Conservation (phyloP, 92 coral and sea anemone genomes). For the Plumapathes pennacea region DNA sequence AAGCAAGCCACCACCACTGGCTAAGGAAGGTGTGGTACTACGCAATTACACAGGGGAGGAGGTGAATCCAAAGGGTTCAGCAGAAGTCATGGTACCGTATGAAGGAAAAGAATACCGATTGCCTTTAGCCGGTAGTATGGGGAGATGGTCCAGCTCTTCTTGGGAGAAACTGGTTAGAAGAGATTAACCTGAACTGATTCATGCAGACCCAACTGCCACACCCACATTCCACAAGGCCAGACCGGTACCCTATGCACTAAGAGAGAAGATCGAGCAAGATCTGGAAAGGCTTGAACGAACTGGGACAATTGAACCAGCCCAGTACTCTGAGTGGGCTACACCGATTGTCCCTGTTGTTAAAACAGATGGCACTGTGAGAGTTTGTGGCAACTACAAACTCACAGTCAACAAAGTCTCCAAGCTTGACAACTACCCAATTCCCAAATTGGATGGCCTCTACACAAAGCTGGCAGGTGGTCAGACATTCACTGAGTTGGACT, state of each 20-base stretch:
- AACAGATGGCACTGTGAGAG: slow-evolving; percentile 6
- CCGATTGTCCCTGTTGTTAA: slow-evolving; percentile 15
- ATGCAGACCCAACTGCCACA: slow-evolving; percentile 21
- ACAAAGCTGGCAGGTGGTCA: slow-evolving; percentile 27
- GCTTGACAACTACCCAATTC: slow-evolving; percentile 35
- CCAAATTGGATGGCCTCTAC: slow-evolving; percentile 44
- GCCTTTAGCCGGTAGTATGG: slow-evolving; percentile 31
- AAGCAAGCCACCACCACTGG: neutral
- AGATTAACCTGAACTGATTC: slow-evolving; percentile 38
- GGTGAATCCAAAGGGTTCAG: slow-evolving; percentile 36
- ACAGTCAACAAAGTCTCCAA: slow-evolving; percentile 25
- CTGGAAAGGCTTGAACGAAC: slow-evolving; percentile 32
- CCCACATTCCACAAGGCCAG: slow-evolving; percentile 13
- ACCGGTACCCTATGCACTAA: slow-evolving; percentile 38
- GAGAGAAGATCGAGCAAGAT: slow-evolving; percentile 23
- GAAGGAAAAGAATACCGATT: slow-evolving; percentile 10
- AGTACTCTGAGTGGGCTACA: too few relatives aligned
- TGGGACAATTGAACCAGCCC: slow-evolving; percentile 28
- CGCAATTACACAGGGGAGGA: slow-evolving; percentile 57
- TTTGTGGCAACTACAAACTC: slow-evolving; percentile 25
- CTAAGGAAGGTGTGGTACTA: neutral
- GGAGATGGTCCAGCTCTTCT: slow-evolving; percentile 51
- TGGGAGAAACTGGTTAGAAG: slow-evolving; percentile 38
- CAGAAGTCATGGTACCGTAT: slow-evolving; percentile 25
- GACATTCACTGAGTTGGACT: slow-evolving; percentile 49